Conservation (phyloP, 2,888 invertebrate species). For the Cantharis rufa region DNA sequence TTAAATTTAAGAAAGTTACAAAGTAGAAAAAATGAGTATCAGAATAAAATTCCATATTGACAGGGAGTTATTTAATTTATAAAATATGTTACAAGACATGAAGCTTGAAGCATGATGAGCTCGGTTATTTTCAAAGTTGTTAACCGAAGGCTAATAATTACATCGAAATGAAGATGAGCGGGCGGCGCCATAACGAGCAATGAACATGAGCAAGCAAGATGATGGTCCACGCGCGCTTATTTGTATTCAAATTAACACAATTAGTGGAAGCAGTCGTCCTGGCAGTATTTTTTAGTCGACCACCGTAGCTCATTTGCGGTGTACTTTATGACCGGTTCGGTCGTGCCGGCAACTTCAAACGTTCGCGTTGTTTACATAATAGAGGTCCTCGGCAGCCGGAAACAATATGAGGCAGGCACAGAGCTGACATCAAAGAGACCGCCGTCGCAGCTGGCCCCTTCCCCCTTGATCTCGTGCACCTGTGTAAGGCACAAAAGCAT, state of each 20-base stretch:
- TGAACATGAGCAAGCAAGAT: conserved; percentile 19
- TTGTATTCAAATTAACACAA: conserved; percentile 45
- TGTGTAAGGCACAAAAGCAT: conserved; percentile 39
- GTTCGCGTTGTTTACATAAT: conserved; percentile 71
- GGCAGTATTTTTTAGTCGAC: conserved; percentile 29
- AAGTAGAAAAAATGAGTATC: not conserved
- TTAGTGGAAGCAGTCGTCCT: conserved; percentile 37
- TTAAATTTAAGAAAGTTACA: not conserved
- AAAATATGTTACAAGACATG: conserved; percentile 17
- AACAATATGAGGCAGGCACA: conserved; percentile 57
- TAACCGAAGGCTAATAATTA: conserved; percentile 25
- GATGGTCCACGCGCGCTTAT: conserved; percentile 41
- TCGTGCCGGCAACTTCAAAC: conserved; percentile 65
- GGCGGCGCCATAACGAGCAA: conserved; percentile 26
- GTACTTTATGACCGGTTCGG: conserved; percentile 53
- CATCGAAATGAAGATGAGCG: conserved; percentile 20
- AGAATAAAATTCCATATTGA: not conserved
- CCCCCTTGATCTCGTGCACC: conserved; percentile 37
- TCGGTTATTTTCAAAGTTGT: conserved; percentile 26
- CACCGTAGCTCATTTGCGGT: conserved; percentile 51
- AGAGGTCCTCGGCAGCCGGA: conserved; percentile 67
- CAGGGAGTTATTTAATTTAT: conserved; percentile 16
- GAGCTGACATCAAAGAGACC: conserved; percentile 55
- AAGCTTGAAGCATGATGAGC: conserved; percentile 11
- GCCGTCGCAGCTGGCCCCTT: conserved; percentile 37